A percentile compares a stretch with the other conserved stretches of the same genome.
Evolutionary conservation across 2,797 vertebrate species (phyloP).

Genomic region (Lagorchestes hirsutus): DNA sequence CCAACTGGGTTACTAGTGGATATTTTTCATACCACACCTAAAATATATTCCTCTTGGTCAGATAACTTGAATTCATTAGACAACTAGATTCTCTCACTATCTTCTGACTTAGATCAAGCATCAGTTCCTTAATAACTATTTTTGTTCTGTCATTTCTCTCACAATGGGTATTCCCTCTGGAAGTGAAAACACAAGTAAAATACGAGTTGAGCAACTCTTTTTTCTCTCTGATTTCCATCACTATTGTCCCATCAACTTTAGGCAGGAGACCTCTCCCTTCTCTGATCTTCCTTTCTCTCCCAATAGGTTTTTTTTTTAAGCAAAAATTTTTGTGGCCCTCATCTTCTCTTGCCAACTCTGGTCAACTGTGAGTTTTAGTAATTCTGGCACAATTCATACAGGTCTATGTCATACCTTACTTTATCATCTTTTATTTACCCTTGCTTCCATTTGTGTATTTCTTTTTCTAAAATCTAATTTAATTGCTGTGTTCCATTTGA

Average conservation of each 20-base stretch:
- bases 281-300: background rate
- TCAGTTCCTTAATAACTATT: background rate
- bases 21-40: background rate
- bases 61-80: background rate
- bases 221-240: background rate
- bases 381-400: background rate
- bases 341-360: background rate
- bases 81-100: background rate
- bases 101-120: background rate
- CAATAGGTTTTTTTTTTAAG: background rate
- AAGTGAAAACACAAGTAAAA: background rate
- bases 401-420: background rate
- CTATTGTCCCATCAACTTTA: background rate
- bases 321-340: background rate
- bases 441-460: background rate
- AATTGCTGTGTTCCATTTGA: background rate
- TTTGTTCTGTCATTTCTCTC: background rate
- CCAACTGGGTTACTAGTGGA: background rate
- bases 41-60: background rate
- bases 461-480: background rate
- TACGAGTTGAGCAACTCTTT: background rate
- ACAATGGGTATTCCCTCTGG: background rate
- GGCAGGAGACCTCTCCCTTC: background rate
- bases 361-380: background rate
- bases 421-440: background rate